A percentile compares a stretch with the other conserved stretches of the same genome.
These are phyloP conservation scores for Hymenopus coronatus DNA, from an alignment of 2,888 invertebrate species.

Conservation along the genomic window DNA sequence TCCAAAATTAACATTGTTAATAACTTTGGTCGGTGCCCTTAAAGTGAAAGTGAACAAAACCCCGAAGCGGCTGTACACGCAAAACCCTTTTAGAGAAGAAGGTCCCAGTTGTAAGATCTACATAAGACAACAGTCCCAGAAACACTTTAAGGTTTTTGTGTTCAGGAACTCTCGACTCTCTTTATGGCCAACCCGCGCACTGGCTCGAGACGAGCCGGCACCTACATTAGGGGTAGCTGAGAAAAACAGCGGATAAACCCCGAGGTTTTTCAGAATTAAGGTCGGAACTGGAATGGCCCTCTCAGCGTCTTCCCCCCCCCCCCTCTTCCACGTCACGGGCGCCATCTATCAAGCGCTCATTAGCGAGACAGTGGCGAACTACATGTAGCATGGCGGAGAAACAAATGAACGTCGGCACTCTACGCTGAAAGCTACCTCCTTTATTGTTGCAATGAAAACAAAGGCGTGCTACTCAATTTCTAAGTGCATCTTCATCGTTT, in stretches of 20 bases:
- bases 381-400: slow-evolving; percentile 14
- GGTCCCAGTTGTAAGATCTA: too few relatives aligned
- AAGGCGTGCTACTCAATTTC: not conserved
- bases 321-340: slow-evolving; percentile 10
- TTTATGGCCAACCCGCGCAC: not conserved
- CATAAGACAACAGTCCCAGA: not conserved
- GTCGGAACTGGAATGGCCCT: not conserved
- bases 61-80: too few relatives aligned
- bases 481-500: not conserved
- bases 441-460: not conserved
- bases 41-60: too few relatives aligned
- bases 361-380: slow-evolving; percentile 27
- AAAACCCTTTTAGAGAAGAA: too few relatives aligned
- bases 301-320: not conserved
- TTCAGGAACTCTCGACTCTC: not conserved
- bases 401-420: slow-evolving; percentile 20
- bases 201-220: not conserved
- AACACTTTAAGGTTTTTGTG: not conserved
- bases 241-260: not conserved
- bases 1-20: too few relatives aligned
- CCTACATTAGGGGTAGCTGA: not conserved
- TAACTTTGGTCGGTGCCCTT: too few relatives aligned
- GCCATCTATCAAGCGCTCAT: slow-evolving; percentile 29
- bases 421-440: not conserved
- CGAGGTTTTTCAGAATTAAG: not conserved